Conservation (phyloP, 1,140 invertebrate species). For the Mamestra configurata region DNA sequence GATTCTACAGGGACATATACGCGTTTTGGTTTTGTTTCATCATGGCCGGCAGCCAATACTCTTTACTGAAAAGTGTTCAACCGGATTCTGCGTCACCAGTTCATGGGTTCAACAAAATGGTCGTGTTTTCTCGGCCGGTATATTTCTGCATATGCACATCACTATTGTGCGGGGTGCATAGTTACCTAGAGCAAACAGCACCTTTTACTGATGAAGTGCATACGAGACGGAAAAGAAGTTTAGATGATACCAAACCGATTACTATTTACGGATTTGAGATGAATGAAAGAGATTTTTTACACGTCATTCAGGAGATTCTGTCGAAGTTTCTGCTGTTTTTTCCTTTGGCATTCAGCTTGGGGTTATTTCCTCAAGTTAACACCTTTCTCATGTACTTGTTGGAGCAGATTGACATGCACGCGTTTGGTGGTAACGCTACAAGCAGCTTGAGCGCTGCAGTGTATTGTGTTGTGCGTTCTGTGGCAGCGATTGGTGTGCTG, state of each 20-base stretch:
- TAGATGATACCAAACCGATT: constrained; percentile 79
- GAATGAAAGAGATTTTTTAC: constrained; percentile 91
- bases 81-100: constrained; percentile 99
- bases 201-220: constrained; percentile 63
- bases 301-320: constrained; percentile 91
- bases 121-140: constrained; percentile 97
- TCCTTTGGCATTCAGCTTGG: constrained; percentile 97
- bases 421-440: constrained; percentile 99
- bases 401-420: constrained; percentile 98
- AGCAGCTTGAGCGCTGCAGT: constrained; percentile 95
- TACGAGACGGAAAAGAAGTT: constrained; percentile 71
- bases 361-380: constrained; percentile 98
- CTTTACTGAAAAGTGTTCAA: constrained; percentile 99
- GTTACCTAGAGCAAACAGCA: constrained; percentile 83
- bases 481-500: constrained; percentile 93
- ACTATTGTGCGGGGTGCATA: constrained; percentile 92
- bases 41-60: constrained; percentile 99
- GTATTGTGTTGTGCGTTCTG: constrained; percentile 95
- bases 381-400: constrained; percentile 98
- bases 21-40: constrained; percentile 99
- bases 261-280: constrained; percentile 94
- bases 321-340: constrained; percentile 96
- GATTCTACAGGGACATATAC: constrained; percentile 97
- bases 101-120: constrained; percentile 99
- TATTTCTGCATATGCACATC: constrained; percentile 97